Conservation (phyloP, 2,113 vertebrate genomes). For the Cyphotilapia sp. region DNA sequence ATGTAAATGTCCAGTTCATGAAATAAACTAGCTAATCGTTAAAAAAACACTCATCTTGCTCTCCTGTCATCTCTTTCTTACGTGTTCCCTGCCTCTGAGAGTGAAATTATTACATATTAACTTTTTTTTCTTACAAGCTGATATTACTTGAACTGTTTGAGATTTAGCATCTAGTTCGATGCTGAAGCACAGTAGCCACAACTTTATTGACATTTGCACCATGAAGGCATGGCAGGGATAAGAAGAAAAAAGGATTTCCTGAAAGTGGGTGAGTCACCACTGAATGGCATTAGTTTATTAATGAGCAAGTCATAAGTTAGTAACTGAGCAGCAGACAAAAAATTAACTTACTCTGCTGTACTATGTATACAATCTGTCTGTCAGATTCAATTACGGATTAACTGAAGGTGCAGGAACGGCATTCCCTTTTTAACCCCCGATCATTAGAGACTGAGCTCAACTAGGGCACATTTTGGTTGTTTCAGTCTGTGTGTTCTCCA, state of each 20-base stretch:
- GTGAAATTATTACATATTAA: neutral
- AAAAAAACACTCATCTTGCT: neutral
- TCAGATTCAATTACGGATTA: rapidly evolving
- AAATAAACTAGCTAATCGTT: neutral
- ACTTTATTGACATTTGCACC: neutral
- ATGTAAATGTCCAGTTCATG: neutral
- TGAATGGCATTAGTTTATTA: neutral
- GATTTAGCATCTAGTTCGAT: neutral
- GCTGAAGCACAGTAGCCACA: neutral
- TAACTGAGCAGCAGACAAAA: rapidly evolving
- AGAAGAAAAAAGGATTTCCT: neutral
- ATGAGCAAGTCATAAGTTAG: neutral
- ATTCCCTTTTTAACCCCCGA: neutral
- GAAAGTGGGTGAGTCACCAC: neutral
- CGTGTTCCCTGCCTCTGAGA: neutral
- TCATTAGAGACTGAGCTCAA: neutral
- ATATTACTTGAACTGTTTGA: neutral
- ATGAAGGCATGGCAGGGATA: neutral
- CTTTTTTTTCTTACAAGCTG: neutral
- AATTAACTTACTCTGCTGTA: neutral
- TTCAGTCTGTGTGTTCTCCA: neutral
- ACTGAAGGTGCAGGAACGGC: neutral
- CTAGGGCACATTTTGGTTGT: neutral
- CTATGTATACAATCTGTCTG: neutral
- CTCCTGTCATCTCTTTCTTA: neutral